These are phyloP conservation scores for Adineta ricciae DNA, from an alignment of 2,888 invertebrate genomes.

Conservation along the genomic window DNA sequence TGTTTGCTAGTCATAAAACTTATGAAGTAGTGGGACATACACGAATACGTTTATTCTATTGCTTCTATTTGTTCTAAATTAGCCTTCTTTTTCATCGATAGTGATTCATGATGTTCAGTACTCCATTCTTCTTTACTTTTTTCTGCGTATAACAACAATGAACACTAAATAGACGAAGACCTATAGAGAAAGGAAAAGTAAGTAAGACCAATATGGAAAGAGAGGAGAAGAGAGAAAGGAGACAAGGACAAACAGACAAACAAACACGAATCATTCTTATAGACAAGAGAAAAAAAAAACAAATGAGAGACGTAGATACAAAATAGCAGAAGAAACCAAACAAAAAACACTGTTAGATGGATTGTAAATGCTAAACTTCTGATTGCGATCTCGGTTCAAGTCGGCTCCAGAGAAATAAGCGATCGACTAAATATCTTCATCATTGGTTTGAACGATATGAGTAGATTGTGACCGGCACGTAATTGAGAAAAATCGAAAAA, in stretches of 20 bases:
- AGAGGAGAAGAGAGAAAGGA: background rate
- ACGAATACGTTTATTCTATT: background rate
- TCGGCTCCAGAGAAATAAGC: background rate
- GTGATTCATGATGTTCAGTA: background rate
- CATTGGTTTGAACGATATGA: background rate
- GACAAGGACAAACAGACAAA: background rate
- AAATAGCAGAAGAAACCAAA: background rate
- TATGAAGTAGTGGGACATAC: background rate
- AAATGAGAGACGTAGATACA: background rate
- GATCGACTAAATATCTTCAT: background rate
- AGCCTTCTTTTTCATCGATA: background rate
- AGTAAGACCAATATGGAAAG: background rate
- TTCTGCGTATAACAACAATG: background rate
- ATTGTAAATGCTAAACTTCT: background rate
- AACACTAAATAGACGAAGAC: background rate
- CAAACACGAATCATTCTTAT: background rate
- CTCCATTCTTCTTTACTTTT: background rate
- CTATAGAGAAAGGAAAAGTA: background rate
- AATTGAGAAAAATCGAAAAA: background rate
- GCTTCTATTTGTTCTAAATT: background rate
- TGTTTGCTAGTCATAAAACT: too few species aligned
- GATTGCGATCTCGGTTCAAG: background rate
- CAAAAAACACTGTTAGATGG: slow-evolving; percentile 16
- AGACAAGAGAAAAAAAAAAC: background rate
- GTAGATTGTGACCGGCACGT: background rate